Evolutionary conservation across 2,888 invertebrate genomes (phyloP).

Genomic region (Teinopalpus imperialis): DNA sequence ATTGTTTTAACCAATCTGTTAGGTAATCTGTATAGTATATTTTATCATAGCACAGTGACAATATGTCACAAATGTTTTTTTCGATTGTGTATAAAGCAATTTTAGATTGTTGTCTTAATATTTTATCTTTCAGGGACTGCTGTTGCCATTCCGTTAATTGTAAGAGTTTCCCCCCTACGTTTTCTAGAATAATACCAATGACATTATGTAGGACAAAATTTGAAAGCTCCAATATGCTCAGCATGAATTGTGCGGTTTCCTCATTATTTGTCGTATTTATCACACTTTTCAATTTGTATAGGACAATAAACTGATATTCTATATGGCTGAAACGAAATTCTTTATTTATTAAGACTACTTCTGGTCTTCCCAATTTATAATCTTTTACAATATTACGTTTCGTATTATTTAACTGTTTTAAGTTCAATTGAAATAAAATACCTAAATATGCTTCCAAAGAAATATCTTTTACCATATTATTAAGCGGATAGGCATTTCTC

Average conservation of each 20-base stretch:
- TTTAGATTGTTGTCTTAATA: conserved; percentile 48
- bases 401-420: conserved; percentile 35
- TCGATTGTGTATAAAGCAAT: conserved; percentile 41
- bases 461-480: conserved; percentile 11
- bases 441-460: conserved; percentile 30
- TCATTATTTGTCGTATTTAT: conserved; percentile 33
- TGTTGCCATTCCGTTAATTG: conserved; percentile 38
- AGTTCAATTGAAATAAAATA: conserved; percentile 33
- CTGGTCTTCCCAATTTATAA: conserved; percentile 36
- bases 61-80: conserved; percentile 40
- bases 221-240: conserved; percentile 48
- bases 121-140: conserved; percentile 42
- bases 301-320: conserved; percentile 39
- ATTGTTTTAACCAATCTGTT: conserved; percentile 43
- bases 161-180: conserved; percentile 35
- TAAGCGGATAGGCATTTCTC: too few species aligned
- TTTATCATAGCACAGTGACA: conserved; percentile 45
- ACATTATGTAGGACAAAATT: conserved; percentile 43
- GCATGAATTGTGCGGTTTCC: conserved; percentile 40
- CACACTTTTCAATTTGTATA: conserved; percentile 38
- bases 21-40: conserved; percentile 44
- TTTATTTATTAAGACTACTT: conserved; percentile 34
- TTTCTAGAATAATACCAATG: conserved; percentile 37
- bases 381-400: conserved; percentile 39
- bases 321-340: conserved; percentile 36